phyloP scores from a whole-genome alignment of 2,888 invertebrate genomes.

The Empis stercorea region DNA sequence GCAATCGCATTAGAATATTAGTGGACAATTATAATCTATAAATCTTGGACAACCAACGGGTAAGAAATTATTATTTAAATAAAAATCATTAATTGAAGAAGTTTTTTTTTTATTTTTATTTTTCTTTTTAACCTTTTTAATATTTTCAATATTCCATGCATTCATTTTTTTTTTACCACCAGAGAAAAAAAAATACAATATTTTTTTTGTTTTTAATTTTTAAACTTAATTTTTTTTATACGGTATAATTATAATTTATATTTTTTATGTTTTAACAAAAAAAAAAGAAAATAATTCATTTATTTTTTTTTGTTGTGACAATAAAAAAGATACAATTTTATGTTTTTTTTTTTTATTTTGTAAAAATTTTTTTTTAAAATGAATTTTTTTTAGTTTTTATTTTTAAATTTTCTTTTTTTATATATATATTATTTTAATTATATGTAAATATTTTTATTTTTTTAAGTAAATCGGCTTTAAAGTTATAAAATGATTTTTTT shows the following conservation, averaged over 20 bases:
- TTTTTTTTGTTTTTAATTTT: slow-evolving; percentile 1
- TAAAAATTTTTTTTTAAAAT: slow-evolving; percentile 5
- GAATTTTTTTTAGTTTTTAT: background rate
- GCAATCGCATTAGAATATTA: no score
- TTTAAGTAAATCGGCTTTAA: background rate
- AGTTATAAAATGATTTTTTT: background rate
- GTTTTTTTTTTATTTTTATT: slow-evolving; percentile 1
- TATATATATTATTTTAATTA: slow-evolving; percentile 4
- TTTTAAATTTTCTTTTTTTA: no score
- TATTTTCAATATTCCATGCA: slow-evolving; percentile 11
- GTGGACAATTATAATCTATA: no score
- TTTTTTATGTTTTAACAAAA: no score
- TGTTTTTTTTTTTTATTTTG: slow-evolving; percentile 4
- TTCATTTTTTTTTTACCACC: slow-evolving; percentile 12
- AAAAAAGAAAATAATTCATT: no score
- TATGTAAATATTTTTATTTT: slow-evolving; percentile 1
- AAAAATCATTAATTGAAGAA: slow-evolving; percentile 7
- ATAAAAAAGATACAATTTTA: background rate
- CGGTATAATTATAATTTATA: no score
- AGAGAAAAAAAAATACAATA: slow-evolving; percentile 4
- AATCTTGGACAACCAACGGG: no score
- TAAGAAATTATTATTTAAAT: no score
- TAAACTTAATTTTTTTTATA: background rate
- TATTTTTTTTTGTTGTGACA: no score
- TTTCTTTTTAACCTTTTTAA: no score